Percentiles rank a stretch among this genome's conserved stretches.
phyloP scores from a whole-genome alignment of 2,113 vertebrate genomes.

The Menura novaehollandiae region DNA sequence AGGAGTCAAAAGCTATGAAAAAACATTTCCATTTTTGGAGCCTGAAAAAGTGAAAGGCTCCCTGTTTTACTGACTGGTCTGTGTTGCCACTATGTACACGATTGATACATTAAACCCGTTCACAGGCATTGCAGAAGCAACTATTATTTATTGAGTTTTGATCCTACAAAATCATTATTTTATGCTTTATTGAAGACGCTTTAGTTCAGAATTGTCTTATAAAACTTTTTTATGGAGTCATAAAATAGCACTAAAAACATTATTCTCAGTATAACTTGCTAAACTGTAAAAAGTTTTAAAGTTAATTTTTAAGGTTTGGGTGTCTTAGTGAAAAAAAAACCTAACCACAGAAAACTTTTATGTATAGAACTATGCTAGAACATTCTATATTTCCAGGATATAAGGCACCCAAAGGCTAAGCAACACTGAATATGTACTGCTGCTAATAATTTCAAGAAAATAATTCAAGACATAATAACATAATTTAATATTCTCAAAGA shows the following conservation, averaged over 20 bases:
- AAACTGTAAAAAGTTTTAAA: not conserved
- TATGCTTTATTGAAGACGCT: not conserved
- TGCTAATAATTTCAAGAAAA: not conserved
- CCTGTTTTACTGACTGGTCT: not conserved
- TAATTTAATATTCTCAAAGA: not conserved
- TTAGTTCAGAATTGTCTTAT: not conserved
- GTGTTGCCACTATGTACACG: fast-evolving
- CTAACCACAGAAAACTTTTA: not conserved
- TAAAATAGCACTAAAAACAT: not conserved
- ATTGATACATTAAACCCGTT: not conserved
- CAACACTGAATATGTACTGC: not conserved
- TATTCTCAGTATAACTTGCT: not conserved
- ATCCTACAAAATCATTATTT: not conserved
- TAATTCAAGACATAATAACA: not conserved
- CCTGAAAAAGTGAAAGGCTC: not conserved
- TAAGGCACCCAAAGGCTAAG: not conserved
- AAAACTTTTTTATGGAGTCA: not conserved
- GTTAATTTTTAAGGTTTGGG: not conserved
- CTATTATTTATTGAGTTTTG: not conserved
- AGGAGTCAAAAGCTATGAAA: not conserved
- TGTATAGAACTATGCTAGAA: not conserved
- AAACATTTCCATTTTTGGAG: not conserved
- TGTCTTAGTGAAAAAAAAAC: not conserved
- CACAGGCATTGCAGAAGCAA: not conserved
- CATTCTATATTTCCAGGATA: not conserved